Evolutionary conservation across 2,113 vertebrate genomes (phyloP).

Genomic region (Sinocyclocheilus rhinocerous): DNA sequence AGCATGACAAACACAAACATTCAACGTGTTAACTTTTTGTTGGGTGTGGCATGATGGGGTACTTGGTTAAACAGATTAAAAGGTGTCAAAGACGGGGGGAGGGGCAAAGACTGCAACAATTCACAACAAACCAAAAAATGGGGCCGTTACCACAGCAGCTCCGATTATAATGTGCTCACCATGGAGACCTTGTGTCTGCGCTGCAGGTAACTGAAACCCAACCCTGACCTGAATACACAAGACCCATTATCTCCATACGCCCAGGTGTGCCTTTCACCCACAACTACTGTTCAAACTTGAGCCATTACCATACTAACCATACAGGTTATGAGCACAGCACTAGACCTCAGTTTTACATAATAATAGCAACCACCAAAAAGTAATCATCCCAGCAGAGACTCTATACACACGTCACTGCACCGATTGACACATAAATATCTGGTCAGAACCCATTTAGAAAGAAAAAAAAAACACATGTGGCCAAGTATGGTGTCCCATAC

Average conservation of each 20-base stretch:
- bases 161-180: constrained; percentile 60
- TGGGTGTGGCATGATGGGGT: constrained; percentile 12
- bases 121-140: constrained; percentile 37
- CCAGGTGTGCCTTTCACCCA: constrained; percentile 52
- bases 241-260: constrained; percentile 54
- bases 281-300: constrained; percentile 6
- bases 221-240: constrained; percentile 59
- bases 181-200: constrained; percentile 58
- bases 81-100: constrained; percentile 30
- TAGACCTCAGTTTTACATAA: not conserved
- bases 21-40: not conserved
- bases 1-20: not conserved
- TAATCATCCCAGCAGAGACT: not conserved
- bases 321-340: not conserved
- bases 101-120: constrained; percentile 35
- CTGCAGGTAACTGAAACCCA: constrained; percentile 63
- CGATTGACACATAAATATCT: no score
- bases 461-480: no score
- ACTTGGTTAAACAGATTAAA: constrained; percentile 43
- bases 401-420: not conserved
- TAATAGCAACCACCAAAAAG: not conserved
- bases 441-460: no score
- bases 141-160: constrained; percentile 55
- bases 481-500: no score
- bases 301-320: constrained; percentile 39